Percentiles rank a stretch among this genome's conserved stretches.
These are phyloP conservation scores for Drosophila paranaensis DNA, from an alignment of 2,888 invertebrate species.

Conservation along the genomic window DNA sequence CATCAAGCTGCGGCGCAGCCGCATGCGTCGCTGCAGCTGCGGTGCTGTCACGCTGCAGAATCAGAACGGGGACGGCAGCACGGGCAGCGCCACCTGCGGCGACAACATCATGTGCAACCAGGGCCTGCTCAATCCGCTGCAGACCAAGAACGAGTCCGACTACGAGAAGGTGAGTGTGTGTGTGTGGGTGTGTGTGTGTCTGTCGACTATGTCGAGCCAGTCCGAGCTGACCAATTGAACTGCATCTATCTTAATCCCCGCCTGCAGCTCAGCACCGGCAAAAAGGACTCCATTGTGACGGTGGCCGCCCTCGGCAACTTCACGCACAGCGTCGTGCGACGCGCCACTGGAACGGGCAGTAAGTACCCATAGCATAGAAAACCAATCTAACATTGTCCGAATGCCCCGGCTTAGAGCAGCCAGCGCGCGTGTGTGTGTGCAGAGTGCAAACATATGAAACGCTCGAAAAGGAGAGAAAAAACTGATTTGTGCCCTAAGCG, in stretches of 20 bases:
- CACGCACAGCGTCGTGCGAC: slow-evolving; percentile 83
- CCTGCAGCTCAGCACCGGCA: slow-evolving; percentile 82
- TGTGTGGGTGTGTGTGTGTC: too few species aligned
- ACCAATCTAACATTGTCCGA: slow-evolving; percentile 1
- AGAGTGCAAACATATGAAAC: slow-evolving; percentile 3
- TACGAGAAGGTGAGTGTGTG: slow-evolving; percentile 82
- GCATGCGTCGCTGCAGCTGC: slow-evolving; percentile 78
- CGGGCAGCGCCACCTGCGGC: slow-evolving; percentile 67
- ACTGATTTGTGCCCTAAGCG: slow-evolving; percentile 3
- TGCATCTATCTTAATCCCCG: slow-evolving; percentile 21
- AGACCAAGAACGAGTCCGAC: slow-evolving; percentile 83
- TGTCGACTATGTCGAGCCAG: too few species aligned
- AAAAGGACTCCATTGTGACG: slow-evolving; percentile 85
- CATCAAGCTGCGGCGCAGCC: slow-evolving; percentile 81
- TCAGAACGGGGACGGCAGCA: slow-evolving; percentile 79
- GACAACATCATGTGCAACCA: slow-evolving; percentile 82
- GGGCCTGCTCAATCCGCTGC: slow-evolving; percentile 82
- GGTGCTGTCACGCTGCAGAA: slow-evolving; percentile 74
- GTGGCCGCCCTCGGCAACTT: slow-evolving; percentile 83
- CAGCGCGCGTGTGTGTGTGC: background rate
- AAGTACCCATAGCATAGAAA: slow-evolving; percentile 64
- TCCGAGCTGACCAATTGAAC: slow-evolving; percentile 16
- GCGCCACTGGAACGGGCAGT: slow-evolving; percentile 85
- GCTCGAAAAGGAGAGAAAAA: background rate
- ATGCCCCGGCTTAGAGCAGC: too few species aligned